Evolutionary conservation across 2,888 invertebrate genomes (phyloP), one percentile per base, ranked within the genome.

Genomic region (Eumacrocentrus americanus): DNA sequence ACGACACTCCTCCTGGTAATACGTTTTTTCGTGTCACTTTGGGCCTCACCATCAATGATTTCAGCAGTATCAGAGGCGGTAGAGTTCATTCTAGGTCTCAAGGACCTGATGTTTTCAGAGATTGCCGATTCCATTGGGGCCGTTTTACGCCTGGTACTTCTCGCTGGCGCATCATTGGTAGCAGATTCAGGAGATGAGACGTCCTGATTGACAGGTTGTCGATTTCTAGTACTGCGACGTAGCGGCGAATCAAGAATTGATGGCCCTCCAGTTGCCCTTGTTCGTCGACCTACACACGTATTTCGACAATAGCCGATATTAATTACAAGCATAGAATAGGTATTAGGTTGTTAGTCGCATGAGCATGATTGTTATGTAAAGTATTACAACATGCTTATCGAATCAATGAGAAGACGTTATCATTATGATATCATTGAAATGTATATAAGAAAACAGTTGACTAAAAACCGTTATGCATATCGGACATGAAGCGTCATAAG

Each of bases 191-290:
- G 69, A 0, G 70, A 71, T 16, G 67, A 68, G 22, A 60, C 67
- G 14, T 66, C 66, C 29, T 60, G 62, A 9, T 16, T 20, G 0
- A 52, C 51, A 0, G 67, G 55, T 11, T 61, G 64, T 22, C 65
- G 71, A 22, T 60, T 69, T 62, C 75, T 67, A 2, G 63, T 66
- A 40, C 75, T 75, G 1, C 74, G 71, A 7, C 75, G 71, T 22
- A 73, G 51, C 3, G 74, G 72, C 4, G 73, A 73, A 62, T 72
- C 70, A 6, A 64, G 51, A 1, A 61, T 47, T 2, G 59, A 35
- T 0, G 61, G 47, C 5, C 38, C 52, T 3, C 58, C 11, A 1
- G 56, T 14, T 1, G 54, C 51, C 54, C 70, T 68, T 2, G 67
- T 64, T 57, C 34, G 67, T 9, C 67, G 67, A 47, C 63, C 71